phyloP scores from a whole-genome alignment of 2,888 invertebrate genomes.

The Apamea monoglypha region DNA sequence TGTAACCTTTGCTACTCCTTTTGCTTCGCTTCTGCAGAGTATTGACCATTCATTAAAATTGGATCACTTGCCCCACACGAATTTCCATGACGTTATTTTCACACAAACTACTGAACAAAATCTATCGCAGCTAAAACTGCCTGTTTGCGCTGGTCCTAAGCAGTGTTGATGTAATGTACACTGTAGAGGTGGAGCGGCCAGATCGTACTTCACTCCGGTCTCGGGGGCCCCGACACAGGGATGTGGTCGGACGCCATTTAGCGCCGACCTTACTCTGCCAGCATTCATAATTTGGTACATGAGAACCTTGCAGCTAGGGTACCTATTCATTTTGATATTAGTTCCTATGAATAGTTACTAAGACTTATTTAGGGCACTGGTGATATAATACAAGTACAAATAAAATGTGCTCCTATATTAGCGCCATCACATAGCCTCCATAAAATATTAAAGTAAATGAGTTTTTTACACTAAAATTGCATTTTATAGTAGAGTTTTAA shows the following conservation, averaged over 20 bases:
- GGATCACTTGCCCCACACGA: not conserved
- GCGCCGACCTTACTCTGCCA: slow-evolving; percentile 14
- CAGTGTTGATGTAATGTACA: slow-evolving; percentile 43
- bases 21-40: not conserved
- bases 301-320: slow-evolving; percentile 1
- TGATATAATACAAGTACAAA: not conserved
- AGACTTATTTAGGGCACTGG: not conserved
- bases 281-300: slow-evolving; percentile 36
- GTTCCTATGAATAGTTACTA: not conserved
- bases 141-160: slow-evolving; percentile 17
- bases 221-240: slow-evolving; percentile 21
- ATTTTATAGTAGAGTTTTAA: not conserved
- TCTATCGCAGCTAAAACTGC: slow-evolving; percentile 2
- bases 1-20: not conserved
- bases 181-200: slow-evolving; percentile 30
- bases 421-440: not conserved
- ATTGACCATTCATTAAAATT: not conserved
- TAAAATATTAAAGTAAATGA: not conserved
- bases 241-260: slow-evolving; percentile 42
- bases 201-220: slow-evolving; percentile 35
- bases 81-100: not conserved
- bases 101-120: slow-evolving; percentile 9
- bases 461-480: not conserved
- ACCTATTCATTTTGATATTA: not conserved
- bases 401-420: not conserved